Base-by-base conservation (phyloP, 2,888 invertebrate genomes). In the Teinopalpus imperialis region DNA sequence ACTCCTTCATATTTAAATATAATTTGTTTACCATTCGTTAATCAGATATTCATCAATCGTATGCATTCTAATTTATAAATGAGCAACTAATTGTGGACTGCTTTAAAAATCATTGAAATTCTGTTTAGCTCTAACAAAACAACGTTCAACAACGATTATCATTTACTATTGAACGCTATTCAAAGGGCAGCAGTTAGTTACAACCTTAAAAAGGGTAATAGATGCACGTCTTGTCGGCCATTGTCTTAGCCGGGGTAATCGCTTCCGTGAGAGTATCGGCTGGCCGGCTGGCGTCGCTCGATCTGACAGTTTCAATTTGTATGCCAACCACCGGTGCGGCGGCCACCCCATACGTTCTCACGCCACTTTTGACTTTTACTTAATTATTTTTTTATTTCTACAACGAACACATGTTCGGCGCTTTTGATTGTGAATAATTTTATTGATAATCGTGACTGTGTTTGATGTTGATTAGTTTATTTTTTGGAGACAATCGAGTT, bases 181-280 rank as follows among this genome's bases (percentile, higher is more conserved):
- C 66, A 76, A 81, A 75, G 74, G 73, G 74, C 69, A 74, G 60
- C 66, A 73, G 62, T 66, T 68, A 63, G 69, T 66, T 69, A 62
- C 60, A 67, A 64, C 58, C 67, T 76, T 74, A 72, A 80, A 79
- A 80, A 77, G 77, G 80, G 78, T 81, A 83, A 82, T 85, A 76
- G 81, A 86, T 85, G 86, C 87, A 81, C 75, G 81, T 72, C 78
- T 83, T 81, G 83, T 78, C 74, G 70, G 66, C 77, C 73, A 86
- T 85, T 85, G 87, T 86, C 82, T 86, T 70, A 75, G 65, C 57
- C 53, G 56, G 59, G 69, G 78, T 81, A 81, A 86, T 81, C 78
- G 78, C 78, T 88, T 87, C 87, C 87, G 83, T 87, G 86, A 85
- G 87, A 86, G 77, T 64, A 61, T 57, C 60, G 66, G 53, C 54